Conservation (phyloP, 2,113 vertebrate species). For the Deroptyus accipitrinus region DNA sequence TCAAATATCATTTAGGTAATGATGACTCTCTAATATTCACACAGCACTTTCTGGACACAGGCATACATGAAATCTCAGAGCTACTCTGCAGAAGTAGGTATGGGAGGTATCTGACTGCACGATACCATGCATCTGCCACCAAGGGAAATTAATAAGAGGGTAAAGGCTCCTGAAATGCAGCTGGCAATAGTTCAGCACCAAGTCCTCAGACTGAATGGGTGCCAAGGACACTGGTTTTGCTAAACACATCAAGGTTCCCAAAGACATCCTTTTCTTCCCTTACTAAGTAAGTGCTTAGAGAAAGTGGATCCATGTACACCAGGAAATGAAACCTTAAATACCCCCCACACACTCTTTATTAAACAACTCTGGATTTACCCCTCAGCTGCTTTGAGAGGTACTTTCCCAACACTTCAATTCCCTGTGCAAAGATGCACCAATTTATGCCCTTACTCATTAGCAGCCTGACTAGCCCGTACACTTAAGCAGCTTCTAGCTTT, state of each 20-base stretch:
- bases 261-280: neutral
- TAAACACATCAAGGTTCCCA: neutral
- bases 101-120: neutral
- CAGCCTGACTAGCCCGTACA: neutral
- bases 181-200: neutral
- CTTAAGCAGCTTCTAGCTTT: slow-evolving; percentile 7
- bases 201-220: neutral
- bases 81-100: neutral
- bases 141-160: neutral
- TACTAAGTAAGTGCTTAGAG: neutral
- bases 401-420: neutral
- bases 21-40: neutral
- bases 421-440: neutral
- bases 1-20: neutral
- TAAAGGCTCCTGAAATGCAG: neutral
- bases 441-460: neutral
- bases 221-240: neutral
- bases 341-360: rapidly evolving
- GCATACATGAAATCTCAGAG: neutral
- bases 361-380: neutral
- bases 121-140: neutral
- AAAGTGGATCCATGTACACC: neutral
- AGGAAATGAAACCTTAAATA: neutral
- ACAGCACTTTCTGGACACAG: neutral
- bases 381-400: neutral